phyloP scores from a whole-genome alignment of 2,797 vertebrate genomes.

The Pampus argenteus region DNA sequence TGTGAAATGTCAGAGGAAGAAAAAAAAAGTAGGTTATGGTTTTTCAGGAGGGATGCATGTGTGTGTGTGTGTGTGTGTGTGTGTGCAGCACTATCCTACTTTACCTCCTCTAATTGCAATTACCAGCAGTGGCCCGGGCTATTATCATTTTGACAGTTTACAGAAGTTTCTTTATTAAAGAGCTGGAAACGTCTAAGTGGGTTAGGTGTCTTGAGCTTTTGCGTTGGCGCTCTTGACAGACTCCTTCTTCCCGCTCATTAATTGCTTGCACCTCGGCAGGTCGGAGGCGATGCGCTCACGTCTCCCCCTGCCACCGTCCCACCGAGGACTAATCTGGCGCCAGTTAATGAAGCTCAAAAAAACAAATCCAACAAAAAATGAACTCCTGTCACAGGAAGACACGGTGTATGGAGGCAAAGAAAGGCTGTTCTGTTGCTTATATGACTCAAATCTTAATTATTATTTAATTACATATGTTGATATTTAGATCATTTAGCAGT shows the following conservation, averaged over 20 bases:
- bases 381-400: slow-evolving; percentile 26
- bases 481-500: no score
- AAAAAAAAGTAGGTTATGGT: slow-evolving; percentile 41
- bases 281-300: slow-evolving; percentile 66
- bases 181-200: slow-evolving; percentile 79
- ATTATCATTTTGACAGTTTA: slow-evolving; percentile 84
- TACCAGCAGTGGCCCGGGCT: slow-evolving; percentile 66
- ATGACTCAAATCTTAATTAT: no score
- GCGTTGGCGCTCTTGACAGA: slow-evolving; percentile 70
- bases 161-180: slow-evolving; percentile 80
- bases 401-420: neutral
- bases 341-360: slow-evolving; percentile 71
- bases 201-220: slow-evolving; percentile 82
- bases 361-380: slow-evolving; percentile 56
- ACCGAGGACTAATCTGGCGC: slow-evolving; percentile 65
- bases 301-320: slow-evolving; percentile 48
- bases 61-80: slow-evolving; percentile 34
- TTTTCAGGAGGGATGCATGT: slow-evolving; percentile 28
- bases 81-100: slow-evolving; percentile 58
- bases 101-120: slow-evolving; percentile 78
- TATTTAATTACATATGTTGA: no score
- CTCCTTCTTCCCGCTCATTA: slow-evolving; percentile 69
- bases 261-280: slow-evolving; percentile 82
- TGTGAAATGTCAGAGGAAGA: neutral
- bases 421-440: neutral